Percentiles rank a stretch among this genome's conserved stretches.
Evolutionary conservation across 1,140 invertebrate genomes (phyloP).

Genomic region (Temnothorax curvispinosus): DNA sequence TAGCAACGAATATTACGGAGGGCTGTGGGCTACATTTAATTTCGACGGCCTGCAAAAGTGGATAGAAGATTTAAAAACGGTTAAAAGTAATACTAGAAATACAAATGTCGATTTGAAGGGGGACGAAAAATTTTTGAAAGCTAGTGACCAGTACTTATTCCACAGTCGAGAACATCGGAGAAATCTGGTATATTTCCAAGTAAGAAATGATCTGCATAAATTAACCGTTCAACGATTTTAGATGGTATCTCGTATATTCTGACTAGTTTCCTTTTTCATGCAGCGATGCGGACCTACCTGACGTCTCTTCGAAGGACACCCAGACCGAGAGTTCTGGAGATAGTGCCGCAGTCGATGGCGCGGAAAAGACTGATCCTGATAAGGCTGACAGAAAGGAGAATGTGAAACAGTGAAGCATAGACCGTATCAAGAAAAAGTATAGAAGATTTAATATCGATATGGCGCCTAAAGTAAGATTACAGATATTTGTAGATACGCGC

Average conservation of each 20-base stretch:
- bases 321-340: conserved; percentile 84
- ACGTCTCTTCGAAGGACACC: conserved; percentile 82
- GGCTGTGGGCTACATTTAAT: conserved; percentile 96
- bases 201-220: conserved; percentile 76
- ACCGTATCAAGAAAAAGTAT: conserved; percentile 89
- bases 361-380: conserved; percentile 86
- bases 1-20: conserved; percentile 96
- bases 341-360: conserved; percentile 80
- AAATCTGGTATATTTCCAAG: conserved; percentile 87
- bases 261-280: conserved; percentile 7
- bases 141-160: conserved; percentile 86
- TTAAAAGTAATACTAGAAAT: conserved; percentile 77
- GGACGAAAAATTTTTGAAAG: conserved; percentile 83
- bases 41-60: conserved; percentile 93
- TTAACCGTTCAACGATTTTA: background rate
- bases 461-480: conserved; percentile 91
- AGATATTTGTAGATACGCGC: background rate
- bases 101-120: conserved; percentile 77
- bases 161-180: conserved; percentile 86
- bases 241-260: background rate
- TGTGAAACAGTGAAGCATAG: conserved; percentile 88
- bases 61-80: conserved; percentile 87
- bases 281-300: conserved; percentile 80
- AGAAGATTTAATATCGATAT: conserved; percentile 97
- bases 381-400: conserved; percentile 85